Base-by-base conservation (phyloP, 2,888 invertebrate species). In the Clepsis dumicolana region DNA sequence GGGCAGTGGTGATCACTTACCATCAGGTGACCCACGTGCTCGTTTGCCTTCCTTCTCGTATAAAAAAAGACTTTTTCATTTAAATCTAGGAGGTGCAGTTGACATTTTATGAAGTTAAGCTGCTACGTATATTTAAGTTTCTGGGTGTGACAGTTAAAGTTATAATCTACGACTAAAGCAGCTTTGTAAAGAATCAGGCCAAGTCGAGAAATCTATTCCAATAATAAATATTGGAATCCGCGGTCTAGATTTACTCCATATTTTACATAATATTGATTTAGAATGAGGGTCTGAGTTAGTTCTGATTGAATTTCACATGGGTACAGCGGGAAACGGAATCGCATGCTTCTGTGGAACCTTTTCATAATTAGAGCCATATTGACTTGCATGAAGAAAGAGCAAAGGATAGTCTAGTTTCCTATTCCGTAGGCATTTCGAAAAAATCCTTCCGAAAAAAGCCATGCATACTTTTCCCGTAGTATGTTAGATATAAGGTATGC, bases 201-300 rank as follows among this genome's bases (percentile, higher is more conserved):
- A 53, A 41, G 29, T 32, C 38, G 21, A 65, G 60, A 65, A 41
- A 65, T 38, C 44, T 24, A 60, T 65, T 65, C 53, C 41, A 65
- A 53, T 65, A 60, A 65, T 60, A 65, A 60, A 53, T 60, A 65
- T 60, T 41, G 65, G 59, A 32, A 60, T 60, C 21, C 60, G 29
- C 1, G 41, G 41, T 53, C 65, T 53, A 41, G 52, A 65, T 53
- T 65, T 60, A 65, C n/a, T 60, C 52, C 65, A 41, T 60, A 65
- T 41, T 65, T 65, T 65, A 60, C 65, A 65, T 65, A 61, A 65
- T 60, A 65, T 65, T 65, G 65, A 65, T 60, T 65, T 44, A 44
- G 44, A 25, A 53, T 53, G 60, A 60, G 53, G 41, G 27, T 25
- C 35, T 21, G 50, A 25, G 16, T 60, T 54, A 60, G 8, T 44